These are phyloP conservation scores for Aleiodes testaceus DNA, from an alignment of 2,888 invertebrate species.

Conservation along the genomic window DNA sequence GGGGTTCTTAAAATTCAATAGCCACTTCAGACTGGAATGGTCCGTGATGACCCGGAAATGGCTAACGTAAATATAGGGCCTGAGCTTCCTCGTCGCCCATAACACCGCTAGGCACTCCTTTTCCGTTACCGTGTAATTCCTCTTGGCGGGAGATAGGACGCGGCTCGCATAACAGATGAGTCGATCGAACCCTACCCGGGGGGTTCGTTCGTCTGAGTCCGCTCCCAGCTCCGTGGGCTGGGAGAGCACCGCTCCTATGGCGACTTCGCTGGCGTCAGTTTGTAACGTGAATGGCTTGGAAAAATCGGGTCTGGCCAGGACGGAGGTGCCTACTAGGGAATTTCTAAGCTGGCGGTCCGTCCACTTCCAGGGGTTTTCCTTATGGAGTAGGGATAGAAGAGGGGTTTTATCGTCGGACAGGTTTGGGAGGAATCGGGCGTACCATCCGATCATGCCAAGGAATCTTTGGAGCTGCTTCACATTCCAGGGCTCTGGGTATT, in stretches of 20 bases:
- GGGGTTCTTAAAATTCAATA: not conserved
- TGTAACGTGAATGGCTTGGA: constrained; percentile 25
- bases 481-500: no score
- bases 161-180: not conserved
- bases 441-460: constrained; percentile 51
- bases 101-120: not conserved
- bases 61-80: not conserved
- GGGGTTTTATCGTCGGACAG: constrained; percentile 8
- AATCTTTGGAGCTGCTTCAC: no score
- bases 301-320: constrained; percentile 37
- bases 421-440: constrained; percentile 32
- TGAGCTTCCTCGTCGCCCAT: not conserved
- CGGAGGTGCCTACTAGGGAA: constrained; percentile 22
- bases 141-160: not conserved
- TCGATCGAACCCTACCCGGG: not conserved
- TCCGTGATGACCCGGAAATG: not conserved
- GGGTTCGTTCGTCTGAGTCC: no score
- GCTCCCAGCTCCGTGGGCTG: no score
- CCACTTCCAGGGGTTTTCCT: constrained; percentile 28
- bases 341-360: not conserved
- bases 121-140: not conserved
- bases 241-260: no score
- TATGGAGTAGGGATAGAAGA: not conserved
- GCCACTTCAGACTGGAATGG: not conserved
- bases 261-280: constrained; percentile 32